Evolutionary conservation across 2,797 vertebrate genomes (phyloP), one percentile per base, ranked within the genome.

Genomic region (Poeciliopsis infans): DNA sequence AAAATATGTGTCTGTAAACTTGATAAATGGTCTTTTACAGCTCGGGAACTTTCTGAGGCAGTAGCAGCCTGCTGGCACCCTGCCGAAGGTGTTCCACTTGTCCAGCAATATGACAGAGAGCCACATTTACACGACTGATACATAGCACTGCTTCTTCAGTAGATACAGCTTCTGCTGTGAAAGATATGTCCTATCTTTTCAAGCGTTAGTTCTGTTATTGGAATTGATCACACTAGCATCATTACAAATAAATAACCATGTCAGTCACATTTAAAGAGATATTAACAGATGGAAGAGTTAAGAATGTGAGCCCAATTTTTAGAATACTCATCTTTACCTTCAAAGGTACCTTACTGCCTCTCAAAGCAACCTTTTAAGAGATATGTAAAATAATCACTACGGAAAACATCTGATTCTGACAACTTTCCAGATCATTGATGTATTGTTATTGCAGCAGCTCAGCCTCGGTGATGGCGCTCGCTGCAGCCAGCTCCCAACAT

Each of bases 31-130:
- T 64, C 31, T 36, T 36, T 70, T 15, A 13, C 41, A 28, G 68
- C 68, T 70, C 20, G n/a, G 43, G 41, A 46, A 16, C 28, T 43
- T 69, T 72, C 70, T 72, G 45, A 72, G 46, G 66, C 66, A 11
- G 20, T 11, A 25, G 23, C 25, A 46, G 43, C 43, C 45, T 47
- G n/a, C 46, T 47, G 25, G 25, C 70, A 33, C 43, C 45, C n/a
- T 47, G n/a, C 47, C 45, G 47, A 72, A 20, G 13, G 57, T 31
- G 13, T 57, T 57, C 11, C n/a, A 57, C n/a, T 57, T 36, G 15
- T 39, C 64, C 66, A 41, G 5, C 39, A 69, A 25, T 43, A 69
- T 41, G 18, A 69, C 64, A 68, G 11, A 68, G n/a, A 25, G 36
- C 5, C 36, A 25, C 64, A 36, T 18, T 68, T 68, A 36, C 1